A percentile compares a stretch with the other conserved stretches of the same genome.
Evolutionary conservation across 2,797 vertebrate species (phyloP).

Genomic region (Anisognathus igniventris): DNA sequence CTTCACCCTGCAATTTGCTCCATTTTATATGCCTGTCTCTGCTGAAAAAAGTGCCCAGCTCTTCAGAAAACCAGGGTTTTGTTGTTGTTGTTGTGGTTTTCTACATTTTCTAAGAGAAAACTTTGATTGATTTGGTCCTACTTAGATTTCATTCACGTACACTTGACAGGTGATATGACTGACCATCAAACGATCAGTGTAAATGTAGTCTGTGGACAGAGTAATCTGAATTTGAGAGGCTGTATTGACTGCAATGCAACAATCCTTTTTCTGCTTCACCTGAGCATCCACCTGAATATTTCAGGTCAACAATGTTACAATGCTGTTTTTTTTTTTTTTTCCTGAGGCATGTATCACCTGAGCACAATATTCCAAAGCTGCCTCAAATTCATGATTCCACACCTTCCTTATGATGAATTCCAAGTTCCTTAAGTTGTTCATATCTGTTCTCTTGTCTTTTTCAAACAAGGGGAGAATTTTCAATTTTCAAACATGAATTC

Average conservation of each 20-base stretch:
- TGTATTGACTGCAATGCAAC: background rate
- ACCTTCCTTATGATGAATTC: background rate
- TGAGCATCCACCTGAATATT: background rate
- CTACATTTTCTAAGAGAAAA: background rate
- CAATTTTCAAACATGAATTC: background rate
- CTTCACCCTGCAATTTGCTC: background rate
- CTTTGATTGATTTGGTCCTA: rapidly evolving
- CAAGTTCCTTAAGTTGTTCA: background rate
- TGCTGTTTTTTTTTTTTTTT: background rate
- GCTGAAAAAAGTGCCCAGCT: background rate
- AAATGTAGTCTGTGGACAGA: background rate
- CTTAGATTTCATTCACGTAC: background rate
- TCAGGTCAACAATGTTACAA: background rate
- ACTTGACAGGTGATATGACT: background rate
- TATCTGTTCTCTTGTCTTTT: background rate
- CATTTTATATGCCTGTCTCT: background rate
- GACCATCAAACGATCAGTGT: background rate
- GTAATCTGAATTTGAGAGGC: background rate
- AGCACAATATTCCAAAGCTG: background rate
- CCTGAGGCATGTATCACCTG: background rate
- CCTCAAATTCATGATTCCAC: background rate
- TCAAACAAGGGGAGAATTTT: background rate
- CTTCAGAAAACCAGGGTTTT: rapidly evolving
- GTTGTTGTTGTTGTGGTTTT: rapidly evolving
- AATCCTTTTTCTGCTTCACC: background rate